Conservation (phyloP, 2,888 invertebrate genomes). For the Tethea ocularis region DNA sequence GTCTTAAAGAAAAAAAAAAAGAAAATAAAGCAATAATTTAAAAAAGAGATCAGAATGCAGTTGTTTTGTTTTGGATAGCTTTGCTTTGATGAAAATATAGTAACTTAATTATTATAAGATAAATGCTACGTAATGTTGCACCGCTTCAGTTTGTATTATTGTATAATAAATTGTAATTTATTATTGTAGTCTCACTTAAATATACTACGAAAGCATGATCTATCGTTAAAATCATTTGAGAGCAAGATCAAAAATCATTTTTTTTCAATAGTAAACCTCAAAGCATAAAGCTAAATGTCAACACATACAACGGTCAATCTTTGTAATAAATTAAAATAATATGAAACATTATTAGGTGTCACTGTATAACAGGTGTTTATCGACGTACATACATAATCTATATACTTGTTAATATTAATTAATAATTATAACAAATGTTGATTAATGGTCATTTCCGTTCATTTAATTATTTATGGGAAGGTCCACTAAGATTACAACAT, state of each 20-base stretch:
- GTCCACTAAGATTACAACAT: conserved; percentile 24
- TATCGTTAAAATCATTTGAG: too few relatives aligned
- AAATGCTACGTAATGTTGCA: too few relatives aligned
- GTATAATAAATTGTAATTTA: too few relatives aligned
- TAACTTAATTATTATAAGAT: too few relatives aligned
- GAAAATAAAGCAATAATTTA: neutral
- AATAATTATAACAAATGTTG: conserved; percentile 78
- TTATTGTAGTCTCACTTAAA: neutral
- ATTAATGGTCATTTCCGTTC: conserved; percentile 64
- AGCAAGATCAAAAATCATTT: neutral
- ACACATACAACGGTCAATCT: conserved; percentile 56
- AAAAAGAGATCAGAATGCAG: neutral
- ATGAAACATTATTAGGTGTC: conserved; percentile 74
- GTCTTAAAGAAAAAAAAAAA: neutral
- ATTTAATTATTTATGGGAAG: conserved; percentile 23
- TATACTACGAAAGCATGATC: neutral
- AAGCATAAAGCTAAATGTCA: conserved; percentile 15
- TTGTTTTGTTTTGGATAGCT: neutral
- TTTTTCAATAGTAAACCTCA: neutral
- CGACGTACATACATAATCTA: conserved; percentile 77
- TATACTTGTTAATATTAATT: conserved; percentile 81
- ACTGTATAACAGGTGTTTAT: conserved; percentile 83
- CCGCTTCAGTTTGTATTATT: neutral
- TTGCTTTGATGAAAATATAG: neutral
- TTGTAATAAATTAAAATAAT: conserved; percentile 66